phyloP scores from a whole-genome alignment of 1,140 invertebrate species.

The Pomacea maculata region DNA sequence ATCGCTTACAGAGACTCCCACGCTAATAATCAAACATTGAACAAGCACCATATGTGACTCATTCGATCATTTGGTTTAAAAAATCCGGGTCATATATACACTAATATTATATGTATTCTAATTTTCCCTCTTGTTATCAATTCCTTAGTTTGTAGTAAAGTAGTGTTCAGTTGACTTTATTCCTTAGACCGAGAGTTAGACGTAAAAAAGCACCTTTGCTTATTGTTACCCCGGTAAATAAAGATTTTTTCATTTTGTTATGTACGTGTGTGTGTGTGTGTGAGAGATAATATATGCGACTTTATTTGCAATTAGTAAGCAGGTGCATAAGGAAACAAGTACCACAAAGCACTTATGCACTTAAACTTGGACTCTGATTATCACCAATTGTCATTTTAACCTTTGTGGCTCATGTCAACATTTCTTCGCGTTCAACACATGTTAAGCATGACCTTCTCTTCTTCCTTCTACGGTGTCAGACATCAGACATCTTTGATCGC shows the following conservation, averaged over 20 bases:
- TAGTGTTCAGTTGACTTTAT: too few species aligned
- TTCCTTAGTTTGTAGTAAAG: not conserved
- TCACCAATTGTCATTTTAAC: too few species aligned
- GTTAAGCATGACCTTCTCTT: too few species aligned
- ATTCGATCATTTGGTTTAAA: not conserved
- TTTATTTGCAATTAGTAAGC: not conserved
- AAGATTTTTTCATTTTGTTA: not conserved
- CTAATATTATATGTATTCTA: not conserved
- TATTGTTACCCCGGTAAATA: not conserved
- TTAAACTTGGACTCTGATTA: too few species aligned
- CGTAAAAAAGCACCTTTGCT: too few species aligned
- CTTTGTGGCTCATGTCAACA: too few species aligned
- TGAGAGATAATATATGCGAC: not conserved
- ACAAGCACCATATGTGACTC: not conserved
- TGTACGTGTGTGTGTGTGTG: not conserved
- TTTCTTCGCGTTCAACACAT: too few species aligned
- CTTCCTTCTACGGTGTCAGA: too few species aligned
- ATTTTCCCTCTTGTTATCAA: slow-evolving; percentile 16
- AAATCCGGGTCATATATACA: not conserved
- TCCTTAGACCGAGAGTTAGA: too few species aligned
- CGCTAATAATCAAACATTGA: not conserved
- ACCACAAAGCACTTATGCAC: too few species aligned
- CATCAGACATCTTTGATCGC: too few species aligned
- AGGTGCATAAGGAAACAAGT: not conserved
- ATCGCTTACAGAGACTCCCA: not conserved